A percentile compares a stretch with the other conserved stretches of the same genome.
These are phyloP conservation scores for Manacus vitellinus DNA, from an alignment of 2,113 vertebrate species.

Conservation along the genomic window DNA sequence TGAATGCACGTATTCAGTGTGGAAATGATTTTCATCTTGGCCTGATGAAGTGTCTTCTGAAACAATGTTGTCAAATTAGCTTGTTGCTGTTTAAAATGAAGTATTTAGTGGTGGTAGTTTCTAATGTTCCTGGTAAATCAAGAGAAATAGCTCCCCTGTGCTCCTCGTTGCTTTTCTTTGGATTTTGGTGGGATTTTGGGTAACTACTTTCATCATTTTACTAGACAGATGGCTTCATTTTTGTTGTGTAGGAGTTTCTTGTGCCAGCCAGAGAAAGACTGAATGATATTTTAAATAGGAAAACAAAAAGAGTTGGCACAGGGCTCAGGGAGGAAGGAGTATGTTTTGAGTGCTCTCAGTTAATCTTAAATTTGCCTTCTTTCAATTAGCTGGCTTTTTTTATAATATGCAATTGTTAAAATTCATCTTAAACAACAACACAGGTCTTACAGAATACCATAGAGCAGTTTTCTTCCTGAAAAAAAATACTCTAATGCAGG, in stretches of 20 bases:
- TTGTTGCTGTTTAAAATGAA: neutral
- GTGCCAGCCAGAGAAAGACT: slow-evolving; percentile 32
- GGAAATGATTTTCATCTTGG: neutral
- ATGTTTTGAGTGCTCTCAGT: neutral
- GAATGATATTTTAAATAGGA: neutral
- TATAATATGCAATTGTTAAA: neutral
- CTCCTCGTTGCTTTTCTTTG: neutral
- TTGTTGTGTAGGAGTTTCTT: slow-evolving; percentile 6
- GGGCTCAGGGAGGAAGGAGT: neutral
- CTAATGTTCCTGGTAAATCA: neutral
- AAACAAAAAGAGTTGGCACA: neutral
- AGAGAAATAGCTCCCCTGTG: neutral
- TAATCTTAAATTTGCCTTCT: neutral
- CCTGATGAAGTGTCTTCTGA: neutral
- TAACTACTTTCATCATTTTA: neutral
- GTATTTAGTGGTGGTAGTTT: neutral
- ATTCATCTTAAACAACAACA: neutral
- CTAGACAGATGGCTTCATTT: neutral
- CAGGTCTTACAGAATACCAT: neutral
- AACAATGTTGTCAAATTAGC: neutral
- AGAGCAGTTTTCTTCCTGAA: neutral
- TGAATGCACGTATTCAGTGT: rapidly evolving
- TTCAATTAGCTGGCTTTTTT: neutral
- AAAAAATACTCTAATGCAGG: neutral
- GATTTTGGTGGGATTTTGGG: neutral